phyloP scores from a whole-genome alignment of 2,797 vertebrate species.

The Pteronotus mesoamericanus region DNA sequence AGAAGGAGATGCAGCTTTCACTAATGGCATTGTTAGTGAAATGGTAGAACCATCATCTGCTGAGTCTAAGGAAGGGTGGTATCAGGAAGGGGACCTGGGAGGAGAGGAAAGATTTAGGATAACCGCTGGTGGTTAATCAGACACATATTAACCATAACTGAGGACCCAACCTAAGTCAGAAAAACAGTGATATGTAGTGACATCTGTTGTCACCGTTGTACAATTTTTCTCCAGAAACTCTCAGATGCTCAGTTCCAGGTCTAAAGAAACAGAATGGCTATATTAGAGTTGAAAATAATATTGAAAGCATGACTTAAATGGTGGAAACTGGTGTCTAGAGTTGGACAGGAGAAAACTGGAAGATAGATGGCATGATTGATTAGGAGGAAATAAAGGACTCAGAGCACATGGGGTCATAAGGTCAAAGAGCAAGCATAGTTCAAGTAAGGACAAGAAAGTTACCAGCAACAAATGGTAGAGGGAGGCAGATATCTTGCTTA shows the following conservation, averaged over 20 bases:
- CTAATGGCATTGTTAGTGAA: neutral
- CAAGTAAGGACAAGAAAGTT: slow-evolving; percentile 17
- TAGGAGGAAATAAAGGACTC: slow-evolving; percentile 47
- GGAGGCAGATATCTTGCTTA: slow-evolving; percentile 3
- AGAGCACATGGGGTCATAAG: neutral
- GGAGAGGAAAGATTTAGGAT: neutral
- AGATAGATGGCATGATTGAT: slow-evolving; percentile 31
- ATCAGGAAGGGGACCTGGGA: neutral
- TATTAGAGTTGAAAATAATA: neutral
- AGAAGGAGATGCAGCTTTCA: neutral
- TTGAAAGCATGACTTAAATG: slow-evolving; percentile 13
- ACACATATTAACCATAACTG: neutral
- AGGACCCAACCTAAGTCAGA: neutral
- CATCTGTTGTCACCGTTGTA: too few species aligned
- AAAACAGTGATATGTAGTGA: neutral
- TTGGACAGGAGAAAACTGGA: neutral
- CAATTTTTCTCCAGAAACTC: neutral
- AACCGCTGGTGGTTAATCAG: neutral
- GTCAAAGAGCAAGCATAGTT: slow-evolving; percentile 53
- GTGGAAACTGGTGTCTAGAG: neutral
- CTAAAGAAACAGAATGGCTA: neutral
- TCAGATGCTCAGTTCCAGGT: neutral
- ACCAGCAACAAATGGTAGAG: neutral
- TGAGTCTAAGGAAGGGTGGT: neutral
- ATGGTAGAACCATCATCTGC: neutral